Evolutionary conservation across 2,113 vertebrate genomes (phyloP).

Genomic region (Sturnira hondurensis): DNA sequence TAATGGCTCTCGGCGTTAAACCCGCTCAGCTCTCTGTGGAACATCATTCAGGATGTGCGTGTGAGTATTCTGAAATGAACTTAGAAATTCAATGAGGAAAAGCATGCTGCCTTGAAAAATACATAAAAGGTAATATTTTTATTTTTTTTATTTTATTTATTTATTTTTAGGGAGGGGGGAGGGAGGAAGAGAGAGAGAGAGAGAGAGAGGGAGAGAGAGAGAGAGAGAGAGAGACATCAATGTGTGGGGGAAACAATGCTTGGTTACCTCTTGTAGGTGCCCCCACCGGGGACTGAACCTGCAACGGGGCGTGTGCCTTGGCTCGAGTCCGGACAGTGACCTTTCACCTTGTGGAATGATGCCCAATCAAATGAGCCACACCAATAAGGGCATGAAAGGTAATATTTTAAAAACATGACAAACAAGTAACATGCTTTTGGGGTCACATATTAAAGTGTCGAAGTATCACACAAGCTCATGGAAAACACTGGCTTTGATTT

Average conservation of each 20-base stretch:
- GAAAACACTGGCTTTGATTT: not conserved
- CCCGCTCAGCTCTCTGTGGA: not conserved
- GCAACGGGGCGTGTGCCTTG: no score
- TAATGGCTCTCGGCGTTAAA: not conserved
- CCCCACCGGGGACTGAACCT: no score
- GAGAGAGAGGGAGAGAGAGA: no score
- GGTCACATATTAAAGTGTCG: not conserved
- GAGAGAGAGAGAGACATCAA: no score
- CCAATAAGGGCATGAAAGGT: not conserved
- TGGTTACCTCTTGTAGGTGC: no score
- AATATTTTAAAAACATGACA: not conserved
- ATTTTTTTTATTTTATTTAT: no score
- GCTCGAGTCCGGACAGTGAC: no score
- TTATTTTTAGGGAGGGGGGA: no score
- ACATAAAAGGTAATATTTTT: not conserved
- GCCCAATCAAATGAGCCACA: no score
- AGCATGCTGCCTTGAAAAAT: not conserved
- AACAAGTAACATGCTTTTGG: not conserved
- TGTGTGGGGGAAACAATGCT: no score
- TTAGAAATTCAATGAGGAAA: not conserved
- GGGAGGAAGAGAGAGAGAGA: no score
- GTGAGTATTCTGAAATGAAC: not conserved
- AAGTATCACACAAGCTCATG: not conserved
- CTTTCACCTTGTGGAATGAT: no score
- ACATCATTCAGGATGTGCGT: not conserved